Evolutionary conservation across 2,113 vertebrate genomes (phyloP).

Genomic region (Pseudorasbora parva): DNA sequence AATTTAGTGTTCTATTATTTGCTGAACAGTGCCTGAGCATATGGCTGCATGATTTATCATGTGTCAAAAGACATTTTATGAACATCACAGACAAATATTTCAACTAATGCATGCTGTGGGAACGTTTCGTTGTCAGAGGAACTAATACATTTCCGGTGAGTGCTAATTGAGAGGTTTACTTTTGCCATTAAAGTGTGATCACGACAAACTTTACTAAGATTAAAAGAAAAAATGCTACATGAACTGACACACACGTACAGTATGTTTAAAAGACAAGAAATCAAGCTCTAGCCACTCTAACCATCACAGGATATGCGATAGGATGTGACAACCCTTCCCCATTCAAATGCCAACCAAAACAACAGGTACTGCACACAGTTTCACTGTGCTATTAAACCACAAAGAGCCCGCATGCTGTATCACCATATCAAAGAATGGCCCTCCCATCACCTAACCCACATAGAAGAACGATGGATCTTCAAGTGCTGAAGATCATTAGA

Average conservation of each 20-base stretch:
- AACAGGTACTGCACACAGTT: conserved; percentile 9
- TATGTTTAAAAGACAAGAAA: neutral
- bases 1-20: neutral
- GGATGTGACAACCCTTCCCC: neutral
- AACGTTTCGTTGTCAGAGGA: neutral
- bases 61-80: conserved; percentile 6
- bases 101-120: neutral
- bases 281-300: neutral
- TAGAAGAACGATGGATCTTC: conserved; percentile 16
- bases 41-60: conserved; percentile 24
- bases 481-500: conserved; percentile 29
- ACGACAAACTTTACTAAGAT: neutral
- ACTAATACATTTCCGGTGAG: neutral
- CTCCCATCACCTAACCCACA: conserved; percentile 26
- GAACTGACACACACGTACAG: neutral
- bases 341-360: conserved; percentile 14
- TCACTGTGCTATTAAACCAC: neutral
- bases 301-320: neutral
- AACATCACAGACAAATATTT: neutral
- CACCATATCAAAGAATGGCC: neutral
- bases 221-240: neutral
- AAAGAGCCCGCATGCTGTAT: neutral
- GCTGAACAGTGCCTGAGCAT: conserved; percentile 14
- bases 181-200: neutral
- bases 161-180: neutral